phyloP scores from a whole-genome alignment of 2,888 invertebrate genomes.

The Chorisops tibialis region DNA sequence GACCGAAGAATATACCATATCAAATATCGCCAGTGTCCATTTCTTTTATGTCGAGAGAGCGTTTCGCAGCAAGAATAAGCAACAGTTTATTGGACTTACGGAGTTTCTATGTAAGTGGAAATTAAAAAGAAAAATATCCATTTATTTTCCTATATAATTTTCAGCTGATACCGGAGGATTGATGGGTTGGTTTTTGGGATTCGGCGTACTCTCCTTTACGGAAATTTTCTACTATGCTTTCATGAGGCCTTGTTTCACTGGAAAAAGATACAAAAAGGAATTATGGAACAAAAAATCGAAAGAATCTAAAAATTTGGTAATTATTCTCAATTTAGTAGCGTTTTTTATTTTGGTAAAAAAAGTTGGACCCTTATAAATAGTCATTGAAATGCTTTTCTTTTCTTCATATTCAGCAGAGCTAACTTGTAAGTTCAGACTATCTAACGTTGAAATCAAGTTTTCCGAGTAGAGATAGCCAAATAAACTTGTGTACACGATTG shows the following conservation, averaged over 20 bases:
- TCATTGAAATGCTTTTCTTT: too few relatives aligned
- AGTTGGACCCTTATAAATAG: too few relatives aligned
- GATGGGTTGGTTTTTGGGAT: constrained; percentile 75
- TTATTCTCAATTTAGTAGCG: too few relatives aligned
- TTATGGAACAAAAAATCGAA: not conserved
- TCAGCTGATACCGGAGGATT: constrained; percentile 77
- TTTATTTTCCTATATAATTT: constrained; percentile 39
- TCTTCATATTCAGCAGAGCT: too few relatives aligned
- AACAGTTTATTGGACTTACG: constrained; percentile 76
- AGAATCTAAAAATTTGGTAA: not conserved
- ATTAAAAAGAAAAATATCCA: not conserved
- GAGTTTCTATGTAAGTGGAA: constrained; percentile 71
- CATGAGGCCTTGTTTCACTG: constrained; percentile 58
- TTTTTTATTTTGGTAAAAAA: too few relatives aligned
- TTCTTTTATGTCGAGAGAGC: constrained; percentile 69
- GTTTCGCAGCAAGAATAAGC: constrained; percentile 70
- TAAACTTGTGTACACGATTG: too few relatives aligned
- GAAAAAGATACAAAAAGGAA: not conserved
- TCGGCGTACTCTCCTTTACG: constrained; percentile 72
- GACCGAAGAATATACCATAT: constrained; percentile 38
- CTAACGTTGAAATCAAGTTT: too few relatives aligned
- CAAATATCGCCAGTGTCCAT: constrained; percentile 70
- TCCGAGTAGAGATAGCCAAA: too few relatives aligned
- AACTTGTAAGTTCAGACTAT: too few relatives aligned
- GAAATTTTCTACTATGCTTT: constrained; percentile 70